Base-by-base conservation (phyloP, 2,797 vertebrate genomes). In the Phoxinus dragarum region DNA sequence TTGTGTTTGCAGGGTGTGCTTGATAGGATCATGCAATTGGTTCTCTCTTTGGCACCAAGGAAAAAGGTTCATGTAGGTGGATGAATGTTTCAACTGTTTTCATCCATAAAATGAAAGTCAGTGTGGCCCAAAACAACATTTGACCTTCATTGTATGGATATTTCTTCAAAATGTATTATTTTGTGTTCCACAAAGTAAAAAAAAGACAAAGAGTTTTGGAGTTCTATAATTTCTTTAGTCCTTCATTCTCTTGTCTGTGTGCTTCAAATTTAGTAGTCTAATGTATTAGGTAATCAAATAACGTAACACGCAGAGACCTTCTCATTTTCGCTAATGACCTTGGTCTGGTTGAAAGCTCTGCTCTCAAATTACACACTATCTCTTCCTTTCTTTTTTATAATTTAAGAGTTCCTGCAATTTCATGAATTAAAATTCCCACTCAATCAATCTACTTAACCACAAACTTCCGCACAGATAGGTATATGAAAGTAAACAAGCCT, bases 401-500 rank as follows among this genome's bases (percentile, higher is more conserved):
- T 81, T 81, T 49, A 69, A 59, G 73, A 44, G 71, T 87, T 81
- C 38, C 31, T 17, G 85, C 82, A 78, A 74, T 88, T 90, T 82
- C 89, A 68, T 72, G 89, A 90, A 93, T 92, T 91, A 91, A 91
- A 90, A 91, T 82, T 85, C 84, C 89, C 80, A 72, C 89, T 92
- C 90, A 91, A 92, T 93, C 93, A 91, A 89, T 93, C 92, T 90
- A 88, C 86, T 67, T 88, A 91, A 90, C 92, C 90, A 88, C 91
- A 91, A 91, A 92, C 90, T 67, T 68, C 52, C 89, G 83, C 89
- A 89, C 56, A 27, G 90, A 91, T 90, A 66, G 90, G 91, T 91
- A 90, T 89, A 88, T 89, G 88, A 89, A 91, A 67, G 90, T 80
- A 1, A 91, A 92, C 91, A 85, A 27, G 88, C 88, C 88, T 89